phyloP scores from a whole-genome alignment of 2,113 vertebrate genomes.

The Panthera uncia region DNA sequence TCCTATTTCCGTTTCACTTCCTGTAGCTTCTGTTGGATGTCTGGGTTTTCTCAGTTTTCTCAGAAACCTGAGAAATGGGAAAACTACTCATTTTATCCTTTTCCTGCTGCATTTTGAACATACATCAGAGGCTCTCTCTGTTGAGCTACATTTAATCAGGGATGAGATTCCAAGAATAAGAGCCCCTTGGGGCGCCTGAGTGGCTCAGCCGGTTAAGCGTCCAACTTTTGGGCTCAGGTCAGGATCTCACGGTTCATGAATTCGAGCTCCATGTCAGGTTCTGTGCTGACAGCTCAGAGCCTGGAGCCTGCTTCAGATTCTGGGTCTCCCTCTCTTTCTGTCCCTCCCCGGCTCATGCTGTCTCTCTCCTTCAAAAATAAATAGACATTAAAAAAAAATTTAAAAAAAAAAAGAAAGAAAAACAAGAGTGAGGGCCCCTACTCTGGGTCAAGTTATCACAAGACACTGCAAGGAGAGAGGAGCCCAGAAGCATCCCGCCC shows the following conservation, averaged over 20 bases:
- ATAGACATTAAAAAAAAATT: too few species aligned
- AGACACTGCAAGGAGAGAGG: neutral
- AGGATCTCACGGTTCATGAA: too few species aligned
- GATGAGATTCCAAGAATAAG: too few species aligned
- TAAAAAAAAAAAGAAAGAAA: too few species aligned
- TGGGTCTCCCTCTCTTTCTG: too few species aligned
- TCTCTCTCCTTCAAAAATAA: too few species aligned
- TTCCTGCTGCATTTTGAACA: neutral
- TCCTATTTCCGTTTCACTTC: neutral
- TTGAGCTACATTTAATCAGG: neutral
- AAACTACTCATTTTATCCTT: neutral
- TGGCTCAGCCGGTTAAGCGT: too few species aligned
- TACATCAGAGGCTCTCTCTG: neutral
- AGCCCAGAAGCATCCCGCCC: neutral
- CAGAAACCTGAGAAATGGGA: neutral
- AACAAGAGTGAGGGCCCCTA: neutral
- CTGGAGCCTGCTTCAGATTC: too few species aligned
- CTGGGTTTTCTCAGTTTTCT: neutral
- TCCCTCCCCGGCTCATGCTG: rapidly evolving
- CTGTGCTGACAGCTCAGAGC: too few species aligned
- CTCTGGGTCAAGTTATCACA: rapidly evolving
- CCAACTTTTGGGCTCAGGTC: too few species aligned
- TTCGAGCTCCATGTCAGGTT: rapidly evolving
- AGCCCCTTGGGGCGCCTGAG: neutral
- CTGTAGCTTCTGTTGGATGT: neutral